phyloP scores from a whole-genome alignment of 2,888 invertebrate genomes.

The Chrysina gloriosa region DNA sequence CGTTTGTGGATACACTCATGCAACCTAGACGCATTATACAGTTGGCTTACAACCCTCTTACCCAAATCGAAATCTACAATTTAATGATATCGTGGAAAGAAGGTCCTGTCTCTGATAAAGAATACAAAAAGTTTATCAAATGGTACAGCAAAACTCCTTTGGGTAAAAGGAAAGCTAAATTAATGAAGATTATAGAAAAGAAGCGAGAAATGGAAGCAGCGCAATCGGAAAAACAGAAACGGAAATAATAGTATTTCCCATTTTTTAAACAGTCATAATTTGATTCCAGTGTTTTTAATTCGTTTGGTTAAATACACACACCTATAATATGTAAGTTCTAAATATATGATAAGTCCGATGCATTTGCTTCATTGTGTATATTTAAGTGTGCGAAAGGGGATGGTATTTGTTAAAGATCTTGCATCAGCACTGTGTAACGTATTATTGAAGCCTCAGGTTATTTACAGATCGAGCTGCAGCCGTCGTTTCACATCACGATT shows the following conservation, averaged over 20 bases:
- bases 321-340: not conserved
- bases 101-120: constrained; percentile 64
- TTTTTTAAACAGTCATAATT: not conserved
- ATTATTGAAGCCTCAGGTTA: constrained; percentile 55
- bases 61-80: constrained; percentile 67
- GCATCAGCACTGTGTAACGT: constrained; percentile 28
- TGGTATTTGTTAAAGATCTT: constrained; percentile 24
- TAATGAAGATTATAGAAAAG: constrained; percentile 45
- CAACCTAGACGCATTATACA: constrained; percentile 67
- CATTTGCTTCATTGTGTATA: not conserved
- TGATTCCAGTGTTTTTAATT: not conserved
- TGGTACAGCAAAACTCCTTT: constrained; percentile 66
- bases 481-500: constrained; percentile 58
- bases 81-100: constrained; percentile 59
- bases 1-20: constrained; percentile 65
- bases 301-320: not conserved
- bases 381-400: constrained; percentile 3
- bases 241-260: constrained; percentile 33
- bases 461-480: constrained; percentile 59
- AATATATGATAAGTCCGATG: constrained; percentile 1
- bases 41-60: constrained; percentile 68
- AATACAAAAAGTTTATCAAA: constrained; percentile 65
- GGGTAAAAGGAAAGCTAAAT: constrained; percentile 59
- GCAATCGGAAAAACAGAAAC: constrained; percentile 54
- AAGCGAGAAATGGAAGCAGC: constrained; percentile 53